phyloP scores from a whole-genome alignment of 2,113 vertebrate species.

The Sphyrna mokarran region DNA sequence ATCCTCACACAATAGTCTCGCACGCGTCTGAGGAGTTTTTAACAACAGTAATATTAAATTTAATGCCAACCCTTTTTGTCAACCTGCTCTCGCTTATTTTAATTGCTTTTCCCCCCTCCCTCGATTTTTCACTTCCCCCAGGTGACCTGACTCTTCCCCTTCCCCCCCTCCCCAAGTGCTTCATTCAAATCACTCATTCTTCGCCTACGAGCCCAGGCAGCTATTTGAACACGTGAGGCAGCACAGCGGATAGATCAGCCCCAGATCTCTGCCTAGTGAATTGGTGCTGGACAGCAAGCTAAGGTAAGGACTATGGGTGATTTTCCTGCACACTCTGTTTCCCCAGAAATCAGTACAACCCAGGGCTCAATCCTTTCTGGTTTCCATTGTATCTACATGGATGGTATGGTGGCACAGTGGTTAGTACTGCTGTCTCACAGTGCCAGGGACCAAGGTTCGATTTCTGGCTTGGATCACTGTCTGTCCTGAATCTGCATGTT shows the following conservation, averaged over 20 bases:
- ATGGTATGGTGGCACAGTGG: too few species aligned
- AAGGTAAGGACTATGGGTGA: background rate
- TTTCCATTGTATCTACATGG: background rate
- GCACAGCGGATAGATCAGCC: background rate
- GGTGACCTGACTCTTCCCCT: background rate
- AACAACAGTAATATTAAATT: background rate
- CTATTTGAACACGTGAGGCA: background rate
- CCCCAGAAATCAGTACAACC: background rate
- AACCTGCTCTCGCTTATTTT: background rate
- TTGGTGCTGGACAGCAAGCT: background rate
- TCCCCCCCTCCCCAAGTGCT: background rate
- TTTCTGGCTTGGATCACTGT: too few species aligned
- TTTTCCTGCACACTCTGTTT: background rate
- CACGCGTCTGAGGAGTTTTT: slow-evolving; percentile 24
- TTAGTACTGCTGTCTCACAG: too few species aligned
- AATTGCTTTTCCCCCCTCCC: background rate
- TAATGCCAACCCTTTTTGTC: background rate
- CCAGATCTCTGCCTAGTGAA: background rate
- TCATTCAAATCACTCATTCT: background rate
- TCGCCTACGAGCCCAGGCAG: background rate
- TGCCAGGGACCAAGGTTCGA: too few species aligned
- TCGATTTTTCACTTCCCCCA: background rate
- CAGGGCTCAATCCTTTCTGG: background rate
- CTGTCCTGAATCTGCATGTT: too few species aligned
- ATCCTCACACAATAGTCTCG: background rate